Conservation (phyloP, 1,140 invertebrate genomes). For the Ooceraea biroi region DNA sequence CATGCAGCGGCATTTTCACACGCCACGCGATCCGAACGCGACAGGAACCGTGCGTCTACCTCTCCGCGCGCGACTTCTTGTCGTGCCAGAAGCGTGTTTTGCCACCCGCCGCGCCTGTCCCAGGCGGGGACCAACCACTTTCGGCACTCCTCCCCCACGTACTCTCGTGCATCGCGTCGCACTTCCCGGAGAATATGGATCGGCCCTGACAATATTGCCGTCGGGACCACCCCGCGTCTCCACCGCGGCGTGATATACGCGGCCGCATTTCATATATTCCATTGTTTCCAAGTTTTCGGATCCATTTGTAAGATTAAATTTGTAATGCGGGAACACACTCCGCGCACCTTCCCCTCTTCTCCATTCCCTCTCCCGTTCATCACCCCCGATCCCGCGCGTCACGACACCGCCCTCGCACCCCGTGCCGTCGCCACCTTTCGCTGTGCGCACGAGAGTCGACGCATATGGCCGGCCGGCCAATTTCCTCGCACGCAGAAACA, state of each 20-base stretch:
- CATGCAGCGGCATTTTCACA: background rate
- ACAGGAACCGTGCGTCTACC: slow-evolving; percentile 72
- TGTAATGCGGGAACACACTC: slow-evolving; percentile 83
- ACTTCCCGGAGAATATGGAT: slow-evolving; percentile 85
- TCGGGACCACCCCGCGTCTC: slow-evolving; percentile 80
- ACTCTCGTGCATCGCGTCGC: no score
- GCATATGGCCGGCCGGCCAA: slow-evolving; percentile 84
- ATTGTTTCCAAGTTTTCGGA: slow-evolving; percentile 87
- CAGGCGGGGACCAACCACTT: slow-evolving; percentile 14
- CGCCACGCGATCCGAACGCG: slow-evolving; percentile 53
- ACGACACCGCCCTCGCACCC: slow-evolving; percentile 35
- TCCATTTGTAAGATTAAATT: slow-evolving; percentile 88
- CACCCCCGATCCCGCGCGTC: slow-evolving; percentile 32
- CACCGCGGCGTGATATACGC: slow-evolving; percentile 82
- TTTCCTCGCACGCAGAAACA: slow-evolving; percentile 75
- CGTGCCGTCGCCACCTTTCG: slow-evolving; percentile 52
- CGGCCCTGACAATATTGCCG: slow-evolving; percentile 86
- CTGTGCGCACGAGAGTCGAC: slow-evolving; percentile 77
- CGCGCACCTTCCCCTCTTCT: slow-evolving; percentile 24
- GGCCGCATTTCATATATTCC: slow-evolving; percentile 86
- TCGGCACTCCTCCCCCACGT: background rate
- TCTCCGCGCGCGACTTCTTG: slow-evolving; percentile 68
- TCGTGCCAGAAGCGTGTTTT: slow-evolving; percentile 69
- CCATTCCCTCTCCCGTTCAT: slow-evolving; percentile 51
- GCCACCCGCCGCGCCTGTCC: slow-evolving; percentile 47